Evolutionary conservation across 2,888 invertebrate genomes (phyloP).

Genomic region (Siphlonurus alternatus): DNA sequence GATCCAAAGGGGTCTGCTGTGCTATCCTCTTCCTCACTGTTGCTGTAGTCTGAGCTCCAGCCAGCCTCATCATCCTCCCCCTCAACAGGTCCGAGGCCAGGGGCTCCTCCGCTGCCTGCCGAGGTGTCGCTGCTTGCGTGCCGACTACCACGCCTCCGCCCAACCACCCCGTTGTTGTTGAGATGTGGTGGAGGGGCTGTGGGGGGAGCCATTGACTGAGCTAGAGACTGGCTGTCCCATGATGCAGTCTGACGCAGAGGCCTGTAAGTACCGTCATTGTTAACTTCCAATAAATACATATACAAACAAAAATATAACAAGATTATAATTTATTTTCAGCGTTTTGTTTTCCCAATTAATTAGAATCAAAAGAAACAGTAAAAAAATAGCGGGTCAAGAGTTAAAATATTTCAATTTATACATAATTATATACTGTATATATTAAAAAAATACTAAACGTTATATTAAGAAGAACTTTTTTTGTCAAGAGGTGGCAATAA

Average conservation of each 20-base stretch:
- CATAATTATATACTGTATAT: too few species aligned
- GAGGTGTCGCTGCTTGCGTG: slow-evolving; percentile 14
- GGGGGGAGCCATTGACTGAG: neutral
- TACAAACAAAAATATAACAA: neutral
- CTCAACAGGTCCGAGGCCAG: neutral
- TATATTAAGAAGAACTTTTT: too few species aligned
- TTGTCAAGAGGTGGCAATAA: too few species aligned
- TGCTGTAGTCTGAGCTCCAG: slow-evolving; percentile 85
- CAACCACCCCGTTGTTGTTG: slow-evolving; percentile 4
- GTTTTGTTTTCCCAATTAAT: neutral
- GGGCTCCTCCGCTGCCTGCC: slow-evolving; percentile 20
- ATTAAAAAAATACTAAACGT: too few species aligned
- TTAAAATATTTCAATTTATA: too few species aligned
- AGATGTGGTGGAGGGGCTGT: neutral
- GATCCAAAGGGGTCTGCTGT: slow-evolving; percentile 33
- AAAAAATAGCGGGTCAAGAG: too few species aligned
- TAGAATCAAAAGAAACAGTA: too few species aligned
- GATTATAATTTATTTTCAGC: neutral
- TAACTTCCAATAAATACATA: neutral
- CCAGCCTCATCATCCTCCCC: slow-evolving; percentile 47
- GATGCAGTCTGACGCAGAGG: slow-evolving; percentile 60
- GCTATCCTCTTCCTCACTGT: slow-evolving; percentile 72
- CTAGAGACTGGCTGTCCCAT: slow-evolving; percentile 39
- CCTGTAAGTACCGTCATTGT: slow-evolving; percentile 32
- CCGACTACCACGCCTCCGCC: slow-evolving; percentile 9